Percentiles rank a stretch among this genome's conserved stretches.
These are phyloP conservation scores for Semnornis frantzii DNA, from an alignment of 2,113 vertebrate genomes.

Conservation along the genomic window DNA sequence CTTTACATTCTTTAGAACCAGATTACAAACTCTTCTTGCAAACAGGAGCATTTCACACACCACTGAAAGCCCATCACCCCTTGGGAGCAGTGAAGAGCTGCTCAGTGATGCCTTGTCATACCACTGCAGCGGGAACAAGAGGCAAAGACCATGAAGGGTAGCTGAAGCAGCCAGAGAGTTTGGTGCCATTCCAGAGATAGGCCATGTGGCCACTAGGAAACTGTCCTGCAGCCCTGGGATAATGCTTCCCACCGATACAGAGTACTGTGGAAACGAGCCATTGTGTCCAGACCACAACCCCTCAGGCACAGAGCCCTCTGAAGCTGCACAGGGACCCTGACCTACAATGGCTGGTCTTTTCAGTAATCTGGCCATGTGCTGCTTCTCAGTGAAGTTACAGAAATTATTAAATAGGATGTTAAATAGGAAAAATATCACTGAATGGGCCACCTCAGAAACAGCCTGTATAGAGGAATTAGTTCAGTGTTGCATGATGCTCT, in stretches of 20 bases:
- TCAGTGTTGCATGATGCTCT: not conserved
- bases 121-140: rapidly evolving
- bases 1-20: slow-evolving; percentile 55
- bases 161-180: not conserved
- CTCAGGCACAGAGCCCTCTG: not conserved
- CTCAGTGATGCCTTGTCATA: rapidly evolving
- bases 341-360: not conserved
- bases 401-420: not conserved
- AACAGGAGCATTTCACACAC: not conserved
- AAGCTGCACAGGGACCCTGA: not conserved
- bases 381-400: not conserved
- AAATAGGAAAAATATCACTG: not conserved
- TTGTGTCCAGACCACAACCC: rapidly evolving
- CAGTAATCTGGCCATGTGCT: not conserved
- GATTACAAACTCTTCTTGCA: slow-evolving; percentile 10
- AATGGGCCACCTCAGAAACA: not conserved
- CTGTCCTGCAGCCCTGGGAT: not conserved
- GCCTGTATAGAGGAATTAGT: not conserved
- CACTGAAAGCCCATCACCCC: rapidly evolving
- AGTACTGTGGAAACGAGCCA: not conserved
- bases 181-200: not conserved
- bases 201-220: not conserved
- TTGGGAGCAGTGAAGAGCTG: not conserved
- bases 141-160: rapidly evolving
- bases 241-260: not conserved